Conservation (phyloP, 2,113 vertebrate species). For the Nicator chloris region DNA sequence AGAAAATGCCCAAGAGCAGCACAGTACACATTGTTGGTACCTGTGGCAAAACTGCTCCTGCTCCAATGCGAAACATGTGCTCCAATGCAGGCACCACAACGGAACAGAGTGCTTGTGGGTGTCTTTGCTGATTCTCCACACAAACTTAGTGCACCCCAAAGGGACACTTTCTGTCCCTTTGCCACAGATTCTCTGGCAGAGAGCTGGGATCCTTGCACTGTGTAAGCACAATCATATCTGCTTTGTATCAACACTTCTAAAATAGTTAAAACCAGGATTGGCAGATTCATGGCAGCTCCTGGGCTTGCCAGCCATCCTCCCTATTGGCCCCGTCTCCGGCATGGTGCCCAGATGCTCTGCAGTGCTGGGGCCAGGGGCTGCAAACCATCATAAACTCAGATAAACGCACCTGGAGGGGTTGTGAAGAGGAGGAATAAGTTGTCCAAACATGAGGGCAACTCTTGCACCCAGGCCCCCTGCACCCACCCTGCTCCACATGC, state of each 20-base stretch:
- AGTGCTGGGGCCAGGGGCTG: neutral
- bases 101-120: neutral
- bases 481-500: neutral
- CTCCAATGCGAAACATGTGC: rapidly evolving
- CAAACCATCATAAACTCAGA: neutral
- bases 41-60: neutral
- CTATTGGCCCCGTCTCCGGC: no score
- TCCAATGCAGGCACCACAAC: rapidly evolving
- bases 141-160: neutral
- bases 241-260: neutral
- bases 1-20: neutral
- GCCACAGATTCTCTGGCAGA: neutral
- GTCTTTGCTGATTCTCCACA: neutral
- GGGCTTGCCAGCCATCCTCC: neutral
- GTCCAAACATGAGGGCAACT: neutral
- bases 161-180: rapidly evolving
- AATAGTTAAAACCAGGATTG: neutral
- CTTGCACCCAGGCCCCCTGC: neutral
- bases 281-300: neutral
- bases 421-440: rapidly evolving
- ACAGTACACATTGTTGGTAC: rapidly evolving
- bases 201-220: neutral
- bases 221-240: neutral
- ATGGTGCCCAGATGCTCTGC: neutral
- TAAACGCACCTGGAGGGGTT: neutral